A percentile compares a stretch with the other conserved stretches of the same genome.
phyloP scores from a whole-genome alignment of 2,888 invertebrate species.

The Dendrolimus pini region DNA sequence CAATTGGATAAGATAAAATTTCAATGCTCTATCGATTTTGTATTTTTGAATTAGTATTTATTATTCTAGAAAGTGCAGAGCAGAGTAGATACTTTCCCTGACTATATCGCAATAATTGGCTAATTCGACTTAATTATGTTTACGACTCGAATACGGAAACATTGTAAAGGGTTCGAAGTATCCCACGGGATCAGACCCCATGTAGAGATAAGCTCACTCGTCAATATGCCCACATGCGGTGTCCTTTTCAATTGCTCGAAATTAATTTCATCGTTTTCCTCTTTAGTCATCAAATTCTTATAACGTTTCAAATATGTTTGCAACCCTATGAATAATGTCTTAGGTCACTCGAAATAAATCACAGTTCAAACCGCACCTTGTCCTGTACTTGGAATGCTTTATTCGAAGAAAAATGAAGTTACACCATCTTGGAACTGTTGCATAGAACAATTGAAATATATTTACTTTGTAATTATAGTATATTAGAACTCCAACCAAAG shows the following conservation, averaged over 20 bases:
- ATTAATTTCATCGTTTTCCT: constrained; percentile 4
- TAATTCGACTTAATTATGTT: constrained; percentile 12
- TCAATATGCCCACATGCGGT: constrained; percentile 64
- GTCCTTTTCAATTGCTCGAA: constrained; percentile 30
- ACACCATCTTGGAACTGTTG: background rate
- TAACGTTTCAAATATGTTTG: constrained; percentile 10
- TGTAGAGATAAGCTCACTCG: constrained; percentile 56
- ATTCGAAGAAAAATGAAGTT: background rate
- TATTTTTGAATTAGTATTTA: no score
- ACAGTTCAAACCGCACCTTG: background rate
- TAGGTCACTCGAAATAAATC: background rate
- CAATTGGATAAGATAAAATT: no score
- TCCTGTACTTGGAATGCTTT: background rate
- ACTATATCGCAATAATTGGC: background rate
- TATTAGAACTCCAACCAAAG: no score
- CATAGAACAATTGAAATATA: background rate
- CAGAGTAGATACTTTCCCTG: no score
- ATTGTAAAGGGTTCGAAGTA: constrained; percentile 50
- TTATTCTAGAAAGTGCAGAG: no score
- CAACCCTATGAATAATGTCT: background rate
- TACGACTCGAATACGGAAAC: background rate
- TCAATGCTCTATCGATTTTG: no score
- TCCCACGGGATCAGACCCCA: constrained; percentile 71
- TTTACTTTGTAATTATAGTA: background rate
- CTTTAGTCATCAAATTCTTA: constrained; percentile 11